phyloP scores from a whole-genome alignment of 1,140 invertebrate species.

The Spodoptera litura region DNA sequence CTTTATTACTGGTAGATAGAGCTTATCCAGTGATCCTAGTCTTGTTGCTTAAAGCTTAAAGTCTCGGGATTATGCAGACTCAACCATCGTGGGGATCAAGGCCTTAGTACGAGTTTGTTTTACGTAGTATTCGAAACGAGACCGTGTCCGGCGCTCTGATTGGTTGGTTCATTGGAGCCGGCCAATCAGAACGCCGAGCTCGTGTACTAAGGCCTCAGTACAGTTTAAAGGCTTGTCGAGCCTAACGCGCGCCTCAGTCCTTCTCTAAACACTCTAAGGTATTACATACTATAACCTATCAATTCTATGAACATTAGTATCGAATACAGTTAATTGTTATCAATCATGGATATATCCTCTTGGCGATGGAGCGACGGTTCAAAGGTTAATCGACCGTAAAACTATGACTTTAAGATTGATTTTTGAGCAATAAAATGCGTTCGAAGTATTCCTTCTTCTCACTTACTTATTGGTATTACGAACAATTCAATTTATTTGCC shows the following conservation, averaged over 20 bases:
- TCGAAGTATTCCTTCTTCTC: not conserved
- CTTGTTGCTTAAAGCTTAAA: conserved; percentile 60
- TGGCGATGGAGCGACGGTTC: no score
- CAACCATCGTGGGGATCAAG: conserved; percentile 38
- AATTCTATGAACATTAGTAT: not conserved
- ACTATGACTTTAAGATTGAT: no score
- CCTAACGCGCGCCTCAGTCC: conserved; percentile 31
- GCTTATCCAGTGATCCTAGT: conserved; percentile 41
- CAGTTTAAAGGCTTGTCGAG: conserved; percentile 50
- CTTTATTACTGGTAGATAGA: no score
- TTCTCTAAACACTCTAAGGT: conserved; percentile 20
- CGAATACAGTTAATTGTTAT: no score
- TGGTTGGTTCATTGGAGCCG: no score
- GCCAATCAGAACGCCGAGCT: no score
- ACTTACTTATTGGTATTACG: not conserved
- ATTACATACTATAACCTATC: conserved; percentile 5
- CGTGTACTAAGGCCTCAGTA: not conserved
- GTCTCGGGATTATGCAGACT: conserved; percentile 46
- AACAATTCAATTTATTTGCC: not conserved
- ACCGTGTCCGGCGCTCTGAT: no score
- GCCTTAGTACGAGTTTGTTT: no score
- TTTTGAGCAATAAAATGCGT: no score
- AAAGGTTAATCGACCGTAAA: no score
- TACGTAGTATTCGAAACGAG: no score
- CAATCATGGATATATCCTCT: no score